Evolutionary conservation across 2,113 vertebrate species (phyloP), one percentile per base, ranked within the genome.

Genomic region (Mesitornis unicolor): DNA sequence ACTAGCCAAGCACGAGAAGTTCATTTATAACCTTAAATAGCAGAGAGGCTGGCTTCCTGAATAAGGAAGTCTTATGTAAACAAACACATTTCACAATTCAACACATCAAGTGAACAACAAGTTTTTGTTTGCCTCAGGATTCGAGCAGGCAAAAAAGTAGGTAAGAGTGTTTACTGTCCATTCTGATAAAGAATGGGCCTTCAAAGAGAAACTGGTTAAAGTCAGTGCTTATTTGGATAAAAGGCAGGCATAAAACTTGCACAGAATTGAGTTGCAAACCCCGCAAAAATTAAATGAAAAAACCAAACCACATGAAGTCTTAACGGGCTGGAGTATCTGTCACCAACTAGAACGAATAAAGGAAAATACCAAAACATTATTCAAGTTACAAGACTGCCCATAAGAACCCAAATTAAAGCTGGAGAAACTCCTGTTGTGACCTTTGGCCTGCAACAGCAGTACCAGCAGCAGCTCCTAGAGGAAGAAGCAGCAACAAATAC

Each of bases 11-110:
- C 77, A 92, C 70, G 67, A 94, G 82, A 86, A 73, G 73, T 90
- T 89, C 51, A 90, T 92, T 94, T 96, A 87, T 81, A 90, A 75
- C 88, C 76, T 81, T 87, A 94, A 93, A 95, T 82, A 96, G 96
- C 83, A 94, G 68, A 78, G 70, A 45, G 65, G 22, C 70, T 29
- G 40, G 69, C 89, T 95, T 97, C 94, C 96, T 94, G 90, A 82
- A 82, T 24, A 81, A 92, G 95, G 88, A 96, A 94, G 90, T 84
- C 86, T 92, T 84, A 86, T 36, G 61, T 93, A 95, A 95, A 96
- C 43, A 93, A 95, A 96, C 68, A 75, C 65, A 82, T 96, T 96
- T 95, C 92, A 93, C 88, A 94, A 90, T 84, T 93, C 95, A 89
- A 65, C 56, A 48, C n/a, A 87, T 10, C 0, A 1, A 70, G 48